Conservation (phyloP, 2,113 vertebrate species). For the Picathartes gymnocephalus region DNA sequence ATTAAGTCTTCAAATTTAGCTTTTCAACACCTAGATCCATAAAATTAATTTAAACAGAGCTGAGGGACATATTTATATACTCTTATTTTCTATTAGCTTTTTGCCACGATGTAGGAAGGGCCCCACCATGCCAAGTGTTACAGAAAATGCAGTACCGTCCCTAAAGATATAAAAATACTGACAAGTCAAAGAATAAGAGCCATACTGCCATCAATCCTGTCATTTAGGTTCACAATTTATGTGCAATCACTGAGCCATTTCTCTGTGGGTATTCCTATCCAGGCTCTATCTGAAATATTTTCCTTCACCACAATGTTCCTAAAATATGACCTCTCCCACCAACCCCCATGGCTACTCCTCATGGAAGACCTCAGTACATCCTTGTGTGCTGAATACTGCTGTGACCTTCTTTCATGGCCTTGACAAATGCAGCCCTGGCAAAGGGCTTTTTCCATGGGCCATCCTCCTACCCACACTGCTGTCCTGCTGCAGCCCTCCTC, state of each 20-base stretch:
- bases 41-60: constrained; percentile 43
- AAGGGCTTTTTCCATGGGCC: not conserved
- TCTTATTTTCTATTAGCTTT: constrained; percentile 24
- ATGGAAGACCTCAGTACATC: not conserved
- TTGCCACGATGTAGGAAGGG: not conserved
- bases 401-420: not conserved
- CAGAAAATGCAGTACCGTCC: not conserved
- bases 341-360: not conserved
- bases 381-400: not conserved
- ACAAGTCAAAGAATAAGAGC: not conserved
- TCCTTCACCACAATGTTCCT: not conserved
- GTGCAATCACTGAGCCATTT: not conserved
- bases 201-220: not conserved
- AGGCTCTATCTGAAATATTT: not conserved
- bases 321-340: not conserved
- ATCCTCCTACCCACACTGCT: not conserved
- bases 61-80: constrained; percentile 9
- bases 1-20: constrained; percentile 53
- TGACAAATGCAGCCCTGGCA: not conserved
- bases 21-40: constrained; percentile 57
- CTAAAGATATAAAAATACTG: not conserved
- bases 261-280: not conserved
- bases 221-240: not conserved
- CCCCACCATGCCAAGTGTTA: not conserved
- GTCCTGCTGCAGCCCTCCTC: not conserved